Conservation (phyloP, 2,888 invertebrate species). For the Lamellibrachia satsuma region DNA sequence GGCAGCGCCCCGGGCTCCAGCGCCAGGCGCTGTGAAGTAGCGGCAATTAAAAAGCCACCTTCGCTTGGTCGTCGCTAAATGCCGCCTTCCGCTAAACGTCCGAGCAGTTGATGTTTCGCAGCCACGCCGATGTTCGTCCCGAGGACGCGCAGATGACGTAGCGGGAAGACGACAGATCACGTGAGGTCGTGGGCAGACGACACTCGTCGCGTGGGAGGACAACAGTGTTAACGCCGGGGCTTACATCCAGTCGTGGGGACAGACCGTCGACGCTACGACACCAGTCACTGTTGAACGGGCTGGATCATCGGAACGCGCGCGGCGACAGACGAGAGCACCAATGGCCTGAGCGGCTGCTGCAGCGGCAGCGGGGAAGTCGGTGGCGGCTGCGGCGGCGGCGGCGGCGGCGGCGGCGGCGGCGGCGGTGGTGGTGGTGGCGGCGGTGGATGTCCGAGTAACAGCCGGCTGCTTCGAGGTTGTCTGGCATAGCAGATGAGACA, state of each 20-base stretch:
- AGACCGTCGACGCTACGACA: background rate
- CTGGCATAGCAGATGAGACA: conserved; percentile 13
- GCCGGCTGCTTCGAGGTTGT: background rate
- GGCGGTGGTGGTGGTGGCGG: background rate
- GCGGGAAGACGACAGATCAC: background rate
- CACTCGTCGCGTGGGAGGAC: background rate
- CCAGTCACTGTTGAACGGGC: background rate
- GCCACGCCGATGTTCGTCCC: background rate
- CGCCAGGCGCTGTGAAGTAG: background rate
- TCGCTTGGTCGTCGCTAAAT: background rate
- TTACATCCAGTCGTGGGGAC: background rate
- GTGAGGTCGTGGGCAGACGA: background rate
- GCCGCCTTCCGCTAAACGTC: background rate
- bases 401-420: background rate
- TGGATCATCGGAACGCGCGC: background rate
- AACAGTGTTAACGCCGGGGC: background rate
- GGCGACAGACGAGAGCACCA: background rate
- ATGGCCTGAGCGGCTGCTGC: background rate
- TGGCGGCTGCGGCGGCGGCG: background rate
- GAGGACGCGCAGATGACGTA: background rate
- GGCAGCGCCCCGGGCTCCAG: background rate
- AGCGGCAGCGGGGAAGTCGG: background rate
- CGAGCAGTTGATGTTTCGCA: background rate
- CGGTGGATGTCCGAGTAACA: background rate
- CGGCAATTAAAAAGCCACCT: background rate